Evolutionary conservation across 2,113 vertebrate species (phyloP).

Genomic region (Macheiramphus alcinus): DNA sequence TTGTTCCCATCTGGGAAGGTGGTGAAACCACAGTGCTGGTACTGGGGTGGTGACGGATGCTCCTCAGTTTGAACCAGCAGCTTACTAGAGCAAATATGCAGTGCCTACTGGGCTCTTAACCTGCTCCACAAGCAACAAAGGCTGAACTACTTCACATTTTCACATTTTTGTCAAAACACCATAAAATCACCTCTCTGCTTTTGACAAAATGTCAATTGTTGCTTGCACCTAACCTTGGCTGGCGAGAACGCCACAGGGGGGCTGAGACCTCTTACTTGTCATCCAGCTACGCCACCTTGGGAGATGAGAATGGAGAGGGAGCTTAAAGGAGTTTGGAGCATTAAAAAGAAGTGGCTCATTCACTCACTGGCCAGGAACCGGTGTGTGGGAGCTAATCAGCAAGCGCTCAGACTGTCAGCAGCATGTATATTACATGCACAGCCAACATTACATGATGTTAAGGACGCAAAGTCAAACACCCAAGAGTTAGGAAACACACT

Average conservation of each 20-base stretch:
- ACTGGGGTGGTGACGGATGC: rapidly evolving
- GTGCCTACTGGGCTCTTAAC: neutral
- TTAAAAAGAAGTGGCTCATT: neutral
- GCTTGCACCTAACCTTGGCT: neutral
- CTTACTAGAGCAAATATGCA: rapidly evolving
- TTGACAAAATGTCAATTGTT: neutral
- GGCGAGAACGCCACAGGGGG: rapidly evolving
- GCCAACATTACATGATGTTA: rapidly evolving
- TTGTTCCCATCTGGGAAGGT: neutral
- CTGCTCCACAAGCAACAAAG: neutral
- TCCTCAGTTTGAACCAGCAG: neutral
- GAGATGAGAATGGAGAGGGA: neutral
- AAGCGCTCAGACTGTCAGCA: neutral
- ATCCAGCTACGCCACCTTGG: rapidly evolving
- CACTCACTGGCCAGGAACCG: neutral
- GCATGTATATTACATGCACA: neutral
- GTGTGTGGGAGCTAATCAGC: neutral
- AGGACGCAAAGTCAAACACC: neutral
- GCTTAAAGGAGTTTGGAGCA: neutral
- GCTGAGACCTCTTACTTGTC: neutral
- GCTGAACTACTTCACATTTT: neutral
- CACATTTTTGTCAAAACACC: neutral
- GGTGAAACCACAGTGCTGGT: rapidly evolving
- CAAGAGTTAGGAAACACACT: neutral
- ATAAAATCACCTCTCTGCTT: neutral